These are phyloP conservation scores for Brachyhypopomus occidentalis DNA, from an alignment of 2,113 vertebrate species.

Conservation along the genomic window DNA sequence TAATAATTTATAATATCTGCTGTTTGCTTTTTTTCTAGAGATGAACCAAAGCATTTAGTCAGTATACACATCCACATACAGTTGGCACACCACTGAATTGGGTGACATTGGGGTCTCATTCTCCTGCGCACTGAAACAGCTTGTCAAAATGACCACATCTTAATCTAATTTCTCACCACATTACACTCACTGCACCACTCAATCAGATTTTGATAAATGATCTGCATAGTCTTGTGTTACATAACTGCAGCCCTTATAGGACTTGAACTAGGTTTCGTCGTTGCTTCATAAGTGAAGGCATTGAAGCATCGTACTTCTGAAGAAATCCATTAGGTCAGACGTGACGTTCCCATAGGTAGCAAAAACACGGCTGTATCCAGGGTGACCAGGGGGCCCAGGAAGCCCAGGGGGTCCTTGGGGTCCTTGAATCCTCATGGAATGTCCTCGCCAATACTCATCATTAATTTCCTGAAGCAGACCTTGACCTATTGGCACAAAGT, in stretches of 20 bases:
- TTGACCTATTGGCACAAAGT: constrained; percentile 71
- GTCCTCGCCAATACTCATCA: constrained; percentile 56
- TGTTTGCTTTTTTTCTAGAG: not conserved
- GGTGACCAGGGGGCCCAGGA: constrained; percentile 75
- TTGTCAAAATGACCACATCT: not conserved
- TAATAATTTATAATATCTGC: not conserved
- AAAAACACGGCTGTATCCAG: constrained; percentile 88
- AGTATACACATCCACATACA: not conserved
- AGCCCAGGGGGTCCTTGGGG: constrained; percentile 71
- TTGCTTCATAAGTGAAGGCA: constrained; percentile 11
- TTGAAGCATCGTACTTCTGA: constrained; percentile 79
- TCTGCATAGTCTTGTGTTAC: constrained; percentile 1
- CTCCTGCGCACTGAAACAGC: not conserved
- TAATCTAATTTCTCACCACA: too few relatives aligned
- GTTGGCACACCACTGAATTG: not conserved
- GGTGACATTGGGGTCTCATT: not conserved
- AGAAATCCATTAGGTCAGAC: constrained; percentile 91
- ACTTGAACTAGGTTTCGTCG: not conserved
- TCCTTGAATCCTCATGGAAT: constrained; percentile 72
- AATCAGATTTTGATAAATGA: not conserved
- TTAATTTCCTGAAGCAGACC: constrained; percentile 85
- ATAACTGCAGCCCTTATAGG: not conserved
- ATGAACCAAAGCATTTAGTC: not conserved
- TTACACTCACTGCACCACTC: too few relatives aligned
- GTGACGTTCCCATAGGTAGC: constrained; percentile 89